Base-by-base conservation (phyloP, 2,888 invertebrate species). In the Microchrysa polita region DNA sequence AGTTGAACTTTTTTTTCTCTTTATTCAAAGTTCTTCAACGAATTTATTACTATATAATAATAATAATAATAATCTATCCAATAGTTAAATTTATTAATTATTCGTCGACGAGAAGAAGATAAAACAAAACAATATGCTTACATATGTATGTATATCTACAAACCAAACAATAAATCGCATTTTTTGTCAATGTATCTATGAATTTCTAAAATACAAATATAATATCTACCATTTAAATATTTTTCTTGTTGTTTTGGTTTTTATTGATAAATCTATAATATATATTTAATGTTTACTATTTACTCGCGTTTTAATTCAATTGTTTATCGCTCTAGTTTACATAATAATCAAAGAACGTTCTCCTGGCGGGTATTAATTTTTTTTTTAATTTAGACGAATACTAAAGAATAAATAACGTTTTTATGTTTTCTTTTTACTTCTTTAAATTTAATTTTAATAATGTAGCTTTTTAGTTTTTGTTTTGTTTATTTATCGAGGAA, bases 191-290 rank as follows among this genome's bases (percentile, higher is more conserved):
- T n/a, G n/a, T n/a, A n/a, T n/a, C n/a, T n/a, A n/a, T n/a, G n/a
- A n/a, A 53, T 53, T 67, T n/a, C 27, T 53, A 67, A n/a, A 23
- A 57, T 57, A 57, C 69, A 42, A 27, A 20, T 65, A 48, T 34
- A 61, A 20, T 42, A 61, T 48, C 48, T 48, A 48, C 48, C 12
- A 48, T 48, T 34, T n/a, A 48, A 48, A 48, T 48, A 48, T 48
- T 34, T 34, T 34, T 7, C 7, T 34, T n/a, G 27, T 59, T 59
- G n/a, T n/a, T n/a, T n/a, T n/a, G n/a, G n/a, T n/a, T n/a, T n/a
- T n/a, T n/a, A n/a, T n/a, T n/a, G n/a, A n/a, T n/a, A n/a, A n/a
- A n/a, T n/a, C n/a, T n/a, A n/a, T n/a, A 59, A 59, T 55, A 23
- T 22, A 59, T 7, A 5, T 48, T 48, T 48, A 48, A n/a, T 12